Evolutionary conservation across 2,888 invertebrate genomes (phyloP).

Genomic region (Pyrrhia umbra): DNA sequence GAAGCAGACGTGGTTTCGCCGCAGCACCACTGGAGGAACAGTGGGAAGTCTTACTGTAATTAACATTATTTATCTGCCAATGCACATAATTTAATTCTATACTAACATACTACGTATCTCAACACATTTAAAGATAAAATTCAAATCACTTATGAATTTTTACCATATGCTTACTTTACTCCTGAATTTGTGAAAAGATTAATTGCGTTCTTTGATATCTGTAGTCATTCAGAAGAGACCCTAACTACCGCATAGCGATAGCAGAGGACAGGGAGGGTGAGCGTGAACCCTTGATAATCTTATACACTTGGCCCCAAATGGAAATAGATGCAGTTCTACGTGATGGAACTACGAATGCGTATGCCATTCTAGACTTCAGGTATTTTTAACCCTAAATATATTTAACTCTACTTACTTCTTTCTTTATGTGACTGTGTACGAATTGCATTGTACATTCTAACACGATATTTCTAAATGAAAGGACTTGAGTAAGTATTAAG

Average conservation of each 20-base stretch:
- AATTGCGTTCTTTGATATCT: slow-evolving; percentile 6
- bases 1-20: slow-evolving; percentile 92
- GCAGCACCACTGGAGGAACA: slow-evolving; percentile 94
- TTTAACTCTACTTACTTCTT: too few species aligned
- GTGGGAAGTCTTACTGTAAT: slow-evolving; percentile 94
- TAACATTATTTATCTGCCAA: too few species aligned
- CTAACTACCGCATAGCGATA: slow-evolving; percentile 93
- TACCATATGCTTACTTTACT: too few species aligned
- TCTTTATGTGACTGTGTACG: too few species aligned
- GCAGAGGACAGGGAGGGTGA: slow-evolving; percentile 92
- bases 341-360: slow-evolving; percentile 94
- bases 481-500: too few species aligned
- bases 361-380: slow-evolving; percentile 94
- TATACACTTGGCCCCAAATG: slow-evolving; percentile 96
- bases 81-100: too few species aligned
- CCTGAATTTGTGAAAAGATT: too few species aligned
- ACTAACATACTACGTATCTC: too few species aligned
- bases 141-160: too few species aligned
- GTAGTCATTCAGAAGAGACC: slow-evolving; percentile 82
- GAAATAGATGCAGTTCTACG: slow-evolving; percentile 93
- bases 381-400: slow-evolving; percentile 71
- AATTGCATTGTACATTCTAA: too few species aligned
- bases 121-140: too few species aligned
- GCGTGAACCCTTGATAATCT: slow-evolving; percentile 92
- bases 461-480: too few species aligned